Conservation (phyloP, 2,113 vertebrate genomes). For the Eulacestoma nigropectus region DNA sequence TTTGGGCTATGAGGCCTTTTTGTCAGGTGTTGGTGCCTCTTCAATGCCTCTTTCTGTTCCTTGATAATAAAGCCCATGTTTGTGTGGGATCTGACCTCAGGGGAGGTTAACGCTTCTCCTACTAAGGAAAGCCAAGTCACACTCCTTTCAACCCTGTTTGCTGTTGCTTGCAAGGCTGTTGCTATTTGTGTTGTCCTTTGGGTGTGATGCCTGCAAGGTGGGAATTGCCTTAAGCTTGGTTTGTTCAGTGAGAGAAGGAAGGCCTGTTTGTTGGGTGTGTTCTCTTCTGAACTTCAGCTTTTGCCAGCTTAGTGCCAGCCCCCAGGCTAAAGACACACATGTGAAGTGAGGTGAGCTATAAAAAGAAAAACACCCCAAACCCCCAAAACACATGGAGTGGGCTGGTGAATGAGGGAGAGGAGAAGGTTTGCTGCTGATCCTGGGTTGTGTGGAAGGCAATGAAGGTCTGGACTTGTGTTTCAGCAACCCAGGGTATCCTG, state of each 20-base stretch:
- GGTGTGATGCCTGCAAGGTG: conserved; percentile 11
- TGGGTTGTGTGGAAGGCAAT: neutral
- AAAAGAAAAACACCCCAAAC: neutral
- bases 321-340: neutral
- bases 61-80: conserved; percentile 53
- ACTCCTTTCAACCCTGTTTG: conserved; percentile 7
- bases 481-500: neutral
- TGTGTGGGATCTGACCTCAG: conserved; percentile 33
- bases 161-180: conserved; percentile 21
- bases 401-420: neutral
- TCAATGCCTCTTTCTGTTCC: conserved; percentile 54
- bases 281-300: neutral
- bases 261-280: conserved; percentile 8
- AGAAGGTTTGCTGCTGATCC: neutral
- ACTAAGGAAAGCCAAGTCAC: conserved; percentile 30
- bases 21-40: conserved; percentile 6
- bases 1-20: conserved; percentile 8
- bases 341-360: conserved; percentile 26
- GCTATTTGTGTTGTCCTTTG: conserved; percentile 48
- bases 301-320: neutral
- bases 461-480: neutral
- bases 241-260: conserved; percentile 31
- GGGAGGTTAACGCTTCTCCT: conserved; percentile 3
- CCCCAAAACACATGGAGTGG: neutral
- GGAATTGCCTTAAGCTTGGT: conserved; percentile 17